Conservation (phyloP, 2,888 invertebrate genomes). For the Synanthedon vespiformis region DNA sequence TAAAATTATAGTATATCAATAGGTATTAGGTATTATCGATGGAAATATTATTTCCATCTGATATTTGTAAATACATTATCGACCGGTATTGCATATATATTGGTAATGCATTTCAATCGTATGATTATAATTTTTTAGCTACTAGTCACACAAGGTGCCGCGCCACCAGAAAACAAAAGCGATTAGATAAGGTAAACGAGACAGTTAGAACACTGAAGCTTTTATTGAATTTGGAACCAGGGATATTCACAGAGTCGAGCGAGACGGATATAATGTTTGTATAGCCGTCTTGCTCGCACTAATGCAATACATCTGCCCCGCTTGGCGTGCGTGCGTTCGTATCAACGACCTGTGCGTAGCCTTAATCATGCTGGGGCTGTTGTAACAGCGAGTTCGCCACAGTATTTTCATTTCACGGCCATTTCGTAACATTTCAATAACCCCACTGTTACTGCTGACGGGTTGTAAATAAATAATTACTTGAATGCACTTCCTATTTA, state of each 20-base stretch:
- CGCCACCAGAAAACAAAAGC: no score
- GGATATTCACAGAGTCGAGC: slow-evolving; percentile 23
- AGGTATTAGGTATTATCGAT: no score
- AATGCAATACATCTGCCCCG: slow-evolving; percentile 37
- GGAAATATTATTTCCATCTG: no score
- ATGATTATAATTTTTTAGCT: no score
- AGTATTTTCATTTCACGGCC: slow-evolving; percentile 59
- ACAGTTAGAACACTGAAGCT: slow-evolving; percentile 1
- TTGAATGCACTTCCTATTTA: no score
- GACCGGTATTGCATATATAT: no score
- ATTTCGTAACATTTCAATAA: slow-evolving; percentile 58
- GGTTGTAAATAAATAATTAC: slow-evolving; percentile 30
- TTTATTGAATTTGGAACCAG: slow-evolving; percentile 23
- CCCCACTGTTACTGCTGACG: slow-evolving; percentile 26
- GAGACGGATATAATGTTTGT: slow-evolving; percentile 46
- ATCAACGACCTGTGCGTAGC: slow-evolving; percentile 60
- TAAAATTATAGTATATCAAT: no score
- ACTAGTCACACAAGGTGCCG: no score
- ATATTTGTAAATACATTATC: no score
- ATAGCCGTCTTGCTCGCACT: slow-evolving; percentile 40
- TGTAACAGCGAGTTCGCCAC: slow-evolving; percentile 39
- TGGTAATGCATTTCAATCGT: no score
- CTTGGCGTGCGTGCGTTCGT: slow-evolving; percentile 16
- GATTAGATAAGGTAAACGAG: no score
- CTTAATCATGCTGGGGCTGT: slow-evolving; percentile 37